Evolutionary conservation across 2,888 invertebrate species (phyloP), one percentile per base, ranked within the genome.

Genomic region (Cephus pygmeus): DNA sequence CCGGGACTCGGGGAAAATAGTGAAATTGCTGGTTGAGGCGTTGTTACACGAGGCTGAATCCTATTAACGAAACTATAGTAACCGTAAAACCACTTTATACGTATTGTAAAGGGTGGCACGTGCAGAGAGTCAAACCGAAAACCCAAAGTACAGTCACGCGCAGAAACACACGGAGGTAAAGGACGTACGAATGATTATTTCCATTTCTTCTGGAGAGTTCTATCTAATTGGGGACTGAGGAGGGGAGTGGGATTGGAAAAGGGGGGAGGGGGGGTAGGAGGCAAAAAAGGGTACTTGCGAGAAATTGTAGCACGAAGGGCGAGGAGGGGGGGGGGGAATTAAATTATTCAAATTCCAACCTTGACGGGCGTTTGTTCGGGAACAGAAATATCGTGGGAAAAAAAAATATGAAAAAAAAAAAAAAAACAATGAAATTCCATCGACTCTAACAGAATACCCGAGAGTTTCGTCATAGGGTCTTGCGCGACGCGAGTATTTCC

Each of bases 1-100:
- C 81, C 79, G 35, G 82, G 77, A 74, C 81, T 78, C 78, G 73
- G 76, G 81, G 79, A 85, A 84, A 86, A 86, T 83, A 83, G 81
- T 79, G 77, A 85, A 87, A 86, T 84, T 83, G 80, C 78, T 79
- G 73, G 76, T 40, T 71, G 36, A 83, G 83, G 76, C 80, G 75
- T 75, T 73, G 83, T 81, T 84, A 82, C 83, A 82, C 83, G 85
- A 78, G 80, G 84, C 81, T 56, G 56, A 56, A 56, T 56, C 56
- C 56, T 9, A 56, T 56, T 56, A 56, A 23, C 56, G 56, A 56
- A 56, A 23, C 56, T 23, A 56, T 23, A 56, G 56, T 15, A 56
- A 56, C 23, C 56, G 56, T 56, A 56, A 56, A 56, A 23, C 56
- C 23, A 56, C 56, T 56, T 56, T 56, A 56, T 23, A 23, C 68